Percentiles rank a stretch among this genome's conserved stretches.
phyloP scores from a whole-genome alignment of 2,113 vertebrate genomes.

The Paramormyrops kingsleyae region DNA sequence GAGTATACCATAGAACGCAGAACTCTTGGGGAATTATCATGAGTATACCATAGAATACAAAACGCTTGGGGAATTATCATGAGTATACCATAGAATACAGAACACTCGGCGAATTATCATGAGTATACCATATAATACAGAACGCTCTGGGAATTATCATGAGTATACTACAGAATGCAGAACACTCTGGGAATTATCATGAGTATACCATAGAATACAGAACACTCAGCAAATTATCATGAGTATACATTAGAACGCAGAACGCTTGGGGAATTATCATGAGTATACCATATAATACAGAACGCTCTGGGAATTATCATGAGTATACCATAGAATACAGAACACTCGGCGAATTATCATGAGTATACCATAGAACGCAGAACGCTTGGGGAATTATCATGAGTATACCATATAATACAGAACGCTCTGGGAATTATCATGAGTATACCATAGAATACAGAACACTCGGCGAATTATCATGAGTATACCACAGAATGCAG shows the following conservation, averaged over 20 bases:
- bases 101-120: not conserved
- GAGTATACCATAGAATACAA: no score
- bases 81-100: not conserved
- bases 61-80: not conserved
- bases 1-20: no score
- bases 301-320: no score
- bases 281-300: not conserved
- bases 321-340: no score
- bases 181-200: not conserved
- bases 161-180: no score
- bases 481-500: no score
- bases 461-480: no score
- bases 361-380: not conserved
- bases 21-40: not conserved
- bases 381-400: no score
- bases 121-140: not conserved
- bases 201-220: not conserved
- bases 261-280: not conserved
- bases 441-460: not conserved
- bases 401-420: no score
- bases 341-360: not conserved
- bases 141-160: no score
- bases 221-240: fast-evolving
- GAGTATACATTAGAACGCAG: no score
- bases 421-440: not conserved